Percentiles rank a stretch among this genome's conserved stretches.
Conservation (phyloP, 1,140 invertebrate species). For the Drosophila insularis region DNA sequence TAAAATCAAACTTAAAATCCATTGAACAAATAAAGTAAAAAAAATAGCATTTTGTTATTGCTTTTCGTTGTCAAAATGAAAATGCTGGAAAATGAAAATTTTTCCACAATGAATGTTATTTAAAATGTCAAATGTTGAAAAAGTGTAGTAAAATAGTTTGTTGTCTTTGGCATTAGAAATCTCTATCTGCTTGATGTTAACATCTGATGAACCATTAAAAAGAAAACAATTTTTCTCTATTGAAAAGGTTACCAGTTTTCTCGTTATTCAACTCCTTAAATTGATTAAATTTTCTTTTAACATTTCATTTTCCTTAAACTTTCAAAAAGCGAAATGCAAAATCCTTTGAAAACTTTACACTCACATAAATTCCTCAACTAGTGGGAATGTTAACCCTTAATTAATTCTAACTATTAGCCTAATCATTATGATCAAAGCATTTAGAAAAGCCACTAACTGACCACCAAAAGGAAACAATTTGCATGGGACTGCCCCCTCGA, state of each 20-base stretch:
- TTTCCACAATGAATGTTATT: neutral
- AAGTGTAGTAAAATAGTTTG: too few relatives aligned
- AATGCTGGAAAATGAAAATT: neutral
- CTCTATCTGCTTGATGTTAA: too few relatives aligned
- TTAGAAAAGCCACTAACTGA: constrained; percentile 2
- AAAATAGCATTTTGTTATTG: neutral
- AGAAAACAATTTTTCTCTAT: too few relatives aligned
- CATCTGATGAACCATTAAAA: too few relatives aligned
- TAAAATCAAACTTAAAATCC: neutral
- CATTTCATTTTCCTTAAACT: too few relatives aligned
- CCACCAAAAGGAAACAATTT: constrained; percentile 9
- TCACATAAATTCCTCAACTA: constrained; percentile 8
- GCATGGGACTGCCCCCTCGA: neutral
- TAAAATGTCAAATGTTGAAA: neutral
- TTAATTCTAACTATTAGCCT: constrained; percentile 5
- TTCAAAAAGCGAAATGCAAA: neutral
- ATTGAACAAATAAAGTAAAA: neutral
- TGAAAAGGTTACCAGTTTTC: too few relatives aligned
- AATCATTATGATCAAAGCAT: constrained; percentile 7
- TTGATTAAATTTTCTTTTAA: too few relatives aligned
- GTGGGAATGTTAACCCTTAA: neutral
- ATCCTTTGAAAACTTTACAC: neutral
- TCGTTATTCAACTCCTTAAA: too few relatives aligned
- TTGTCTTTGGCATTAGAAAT: too few relatives aligned
- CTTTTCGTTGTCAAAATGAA: neutral